phyloP scores from a whole-genome alignment of 2,113 vertebrate genomes.

The Silurus meridionalis region DNA sequence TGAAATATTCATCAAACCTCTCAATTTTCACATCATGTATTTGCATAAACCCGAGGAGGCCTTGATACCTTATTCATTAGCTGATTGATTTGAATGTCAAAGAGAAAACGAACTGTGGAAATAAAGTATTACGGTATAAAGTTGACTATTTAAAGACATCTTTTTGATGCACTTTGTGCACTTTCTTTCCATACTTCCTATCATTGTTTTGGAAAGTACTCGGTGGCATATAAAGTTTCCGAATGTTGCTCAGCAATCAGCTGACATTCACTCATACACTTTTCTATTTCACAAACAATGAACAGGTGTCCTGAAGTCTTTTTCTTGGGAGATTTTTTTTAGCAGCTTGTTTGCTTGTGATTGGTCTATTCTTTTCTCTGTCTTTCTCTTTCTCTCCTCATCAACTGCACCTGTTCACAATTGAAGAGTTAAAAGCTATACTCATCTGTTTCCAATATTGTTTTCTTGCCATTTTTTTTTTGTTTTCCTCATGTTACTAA shows the following conservation, averaged over 20 bases:
- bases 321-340: background rate
- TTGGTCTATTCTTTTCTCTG: background rate
- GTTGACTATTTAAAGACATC: background rate
- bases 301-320: background rate
- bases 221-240: background rate
- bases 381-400: background rate
- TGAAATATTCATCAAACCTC: constrained; percentile 41
- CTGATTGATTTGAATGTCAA: constrained; percentile 22
- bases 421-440: background rate
- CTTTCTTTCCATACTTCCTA: background rate
- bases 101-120: background rate
- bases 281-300: background rate
- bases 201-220: background rate
- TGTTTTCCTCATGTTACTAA: background rate
- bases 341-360: background rate
- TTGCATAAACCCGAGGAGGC: constrained; percentile 13
- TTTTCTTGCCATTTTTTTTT: background rate
- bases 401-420: constrained; percentile 5
- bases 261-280: background rate
- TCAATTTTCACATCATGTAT: constrained; percentile 29
- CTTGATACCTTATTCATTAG: constrained; percentile 38
- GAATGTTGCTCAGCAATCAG: constrained; percentile 10
- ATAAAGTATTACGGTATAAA: constrained; percentile 18
- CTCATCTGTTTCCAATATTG: background rate
- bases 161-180: background rate